Percentiles rank a stretch among this genome's conserved stretches.
Evolutionary conservation across 2,888 invertebrate species (phyloP).

Genomic region (Chloroclysta siterata): DNA sequence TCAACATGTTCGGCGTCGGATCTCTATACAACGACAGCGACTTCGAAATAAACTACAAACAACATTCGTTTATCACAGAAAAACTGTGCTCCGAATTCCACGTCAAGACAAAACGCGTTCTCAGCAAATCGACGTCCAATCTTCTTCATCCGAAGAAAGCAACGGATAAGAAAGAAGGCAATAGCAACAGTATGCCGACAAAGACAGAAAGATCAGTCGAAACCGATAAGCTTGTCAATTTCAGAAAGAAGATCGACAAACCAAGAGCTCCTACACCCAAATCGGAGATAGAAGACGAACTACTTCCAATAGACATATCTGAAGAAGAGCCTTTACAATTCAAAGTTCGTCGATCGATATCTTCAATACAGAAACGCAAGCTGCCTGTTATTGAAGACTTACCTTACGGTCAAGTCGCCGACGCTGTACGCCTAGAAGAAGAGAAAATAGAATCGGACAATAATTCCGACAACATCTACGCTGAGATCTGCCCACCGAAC

Average conservation of each 20-base stretch:
- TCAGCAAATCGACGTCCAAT: constrained; percentile 87
- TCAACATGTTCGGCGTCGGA: constrained; percentile 82
- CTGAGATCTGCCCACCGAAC: constrained; percentile 86
- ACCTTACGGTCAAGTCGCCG: constrained; percentile 89
- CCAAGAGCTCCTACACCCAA: constrained; percentile 80
- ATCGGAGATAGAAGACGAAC: constrained; percentile 73
- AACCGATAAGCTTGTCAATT: constrained; percentile 71
- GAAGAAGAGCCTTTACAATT: constrained; percentile 75
- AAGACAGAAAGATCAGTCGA: constrained; percentile 74
- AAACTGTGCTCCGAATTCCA: constrained; percentile 89
- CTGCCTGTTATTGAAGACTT: constrained; percentile 86
- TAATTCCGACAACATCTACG: constrained; percentile 87
- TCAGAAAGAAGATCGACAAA: constrained; percentile 80
- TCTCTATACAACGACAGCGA: constrained; percentile 84
- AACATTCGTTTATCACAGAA: constrained; percentile 88
- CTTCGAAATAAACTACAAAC: constrained; percentile 82
- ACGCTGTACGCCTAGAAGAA: constrained; percentile 83
- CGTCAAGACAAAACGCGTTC: constrained; percentile 87
- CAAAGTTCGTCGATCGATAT: constrained; percentile 82
- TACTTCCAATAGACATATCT: constrained; percentile 69
- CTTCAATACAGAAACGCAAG: constrained; percentile 82
- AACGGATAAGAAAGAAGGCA: constrained; percentile 79
- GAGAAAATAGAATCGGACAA: constrained; percentile 76
- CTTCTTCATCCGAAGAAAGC: constrained; percentile 85
- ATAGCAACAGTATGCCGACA: constrained; percentile 81